A percentile compares a stretch with the other conserved stretches of the same genome.
phyloP scores from a whole-genome alignment of 2,113 vertebrate genomes.

The Camelus dromedarius region DNA sequence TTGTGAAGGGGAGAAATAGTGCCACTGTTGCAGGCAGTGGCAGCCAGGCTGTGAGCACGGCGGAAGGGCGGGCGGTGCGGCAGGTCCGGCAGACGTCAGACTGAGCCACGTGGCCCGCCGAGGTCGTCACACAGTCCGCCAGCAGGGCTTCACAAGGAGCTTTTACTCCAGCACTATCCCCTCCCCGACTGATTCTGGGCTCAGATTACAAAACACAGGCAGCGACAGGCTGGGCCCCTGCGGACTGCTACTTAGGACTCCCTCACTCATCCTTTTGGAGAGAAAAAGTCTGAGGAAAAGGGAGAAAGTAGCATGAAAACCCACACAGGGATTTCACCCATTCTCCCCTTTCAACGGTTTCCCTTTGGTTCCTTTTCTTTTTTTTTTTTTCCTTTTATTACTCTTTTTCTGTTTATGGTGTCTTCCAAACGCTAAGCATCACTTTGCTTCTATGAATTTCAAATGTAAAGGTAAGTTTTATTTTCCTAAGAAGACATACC shows the following conservation, averaged over 20 bases:
- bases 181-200: not conserved
- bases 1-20: not conserved
- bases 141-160: not conserved
- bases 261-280: slow-evolving; percentile 28
- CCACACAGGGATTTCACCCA: slow-evolving; percentile 57
- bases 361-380: slow-evolving; percentile 37
- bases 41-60: not conserved
- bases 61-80: not conserved
- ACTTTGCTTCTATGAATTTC: slow-evolving; percentile 20
- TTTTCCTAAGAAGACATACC: slow-evolving; percentile 47
- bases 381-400: slow-evolving; percentile 56
- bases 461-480: slow-evolving; percentile 49
- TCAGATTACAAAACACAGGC: slow-evolving; percentile 44
- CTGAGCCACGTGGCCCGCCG: accelerated
- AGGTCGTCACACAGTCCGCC: not conserved
- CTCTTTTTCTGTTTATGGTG: not conserved
- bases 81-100: not conserved
- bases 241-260: slow-evolving; percentile 51
- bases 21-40: accelerated
- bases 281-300: slow-evolving; percentile 42
- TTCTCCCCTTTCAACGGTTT: slow-evolving; percentile 30
- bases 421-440: slow-evolving; percentile 42
- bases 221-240: not conserved
- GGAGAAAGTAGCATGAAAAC: slow-evolving; percentile 24
- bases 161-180: not conserved